Conservation (phyloP, 2,888 invertebrate species). For the Meghimatium bilineatum region DNA sequence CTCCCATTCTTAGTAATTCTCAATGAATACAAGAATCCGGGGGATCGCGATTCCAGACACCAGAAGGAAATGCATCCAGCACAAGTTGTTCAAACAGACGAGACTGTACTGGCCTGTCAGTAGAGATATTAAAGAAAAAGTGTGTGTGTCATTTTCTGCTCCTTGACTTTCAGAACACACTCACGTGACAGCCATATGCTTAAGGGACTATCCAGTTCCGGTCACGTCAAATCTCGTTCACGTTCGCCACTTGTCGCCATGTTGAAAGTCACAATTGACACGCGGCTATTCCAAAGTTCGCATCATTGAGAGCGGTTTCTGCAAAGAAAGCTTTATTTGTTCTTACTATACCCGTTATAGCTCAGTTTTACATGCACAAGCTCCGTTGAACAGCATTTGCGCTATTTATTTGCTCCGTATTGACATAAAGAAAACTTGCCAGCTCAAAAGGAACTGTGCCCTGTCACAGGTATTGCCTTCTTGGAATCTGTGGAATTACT, state of each 20-base stretch:
- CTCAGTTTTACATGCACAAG: neutral
- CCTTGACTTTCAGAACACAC: slow-evolving; percentile 1
- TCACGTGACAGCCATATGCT: slow-evolving; percentile 38
- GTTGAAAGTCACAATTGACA: slow-evolving; percentile 8
- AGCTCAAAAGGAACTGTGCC: neutral
- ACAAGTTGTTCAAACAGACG: neutral
- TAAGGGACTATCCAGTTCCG: slow-evolving; percentile 15
- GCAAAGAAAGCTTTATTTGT: neutral
- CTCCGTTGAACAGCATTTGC: neutral
- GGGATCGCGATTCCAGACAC: neutral
- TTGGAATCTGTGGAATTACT: neutral
- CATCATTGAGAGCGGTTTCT: neutral
- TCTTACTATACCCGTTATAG: neutral
- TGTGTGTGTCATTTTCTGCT: slow-evolving; percentile 34
- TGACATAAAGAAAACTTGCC: neutral
- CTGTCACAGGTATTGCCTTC: neutral
- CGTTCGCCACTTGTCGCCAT: slow-evolving; percentile 12
- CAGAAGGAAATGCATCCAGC: slow-evolving; percentile 5
- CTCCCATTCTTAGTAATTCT: too few relatives aligned
- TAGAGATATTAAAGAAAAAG: neutral
- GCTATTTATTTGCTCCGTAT: neutral
- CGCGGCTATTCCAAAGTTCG: slow-evolving; percentile 9
- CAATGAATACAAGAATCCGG: neutral
- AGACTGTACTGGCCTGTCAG: neutral
- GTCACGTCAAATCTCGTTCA: slow-evolving; percentile 27